A percentile compares a stretch with the other conserved stretches of the same genome.
phyloP scores from a whole-genome alignment of 2,113 vertebrate species.

The Elachura formosa region DNA sequence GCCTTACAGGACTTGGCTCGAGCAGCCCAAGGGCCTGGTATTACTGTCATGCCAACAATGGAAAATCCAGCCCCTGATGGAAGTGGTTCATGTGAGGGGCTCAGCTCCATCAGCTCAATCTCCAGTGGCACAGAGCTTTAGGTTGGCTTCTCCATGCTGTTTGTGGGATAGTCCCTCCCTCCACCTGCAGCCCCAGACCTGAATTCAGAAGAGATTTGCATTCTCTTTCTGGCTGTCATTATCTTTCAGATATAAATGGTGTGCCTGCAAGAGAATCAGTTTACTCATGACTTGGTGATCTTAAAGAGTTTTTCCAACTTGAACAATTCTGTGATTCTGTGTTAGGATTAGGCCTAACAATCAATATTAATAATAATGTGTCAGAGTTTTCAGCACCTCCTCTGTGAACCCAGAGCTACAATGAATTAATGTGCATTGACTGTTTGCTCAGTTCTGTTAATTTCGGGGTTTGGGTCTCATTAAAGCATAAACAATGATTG shows the following conservation, averaged over 20 bases:
- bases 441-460: background rate
- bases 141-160: background rate
- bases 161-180: background rate
- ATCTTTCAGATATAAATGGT: background rate
- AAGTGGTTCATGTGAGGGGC: background rate
- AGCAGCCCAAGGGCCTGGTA: background rate
- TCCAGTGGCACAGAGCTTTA: background rate
- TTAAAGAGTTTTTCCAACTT: background rate
- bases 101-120: background rate
- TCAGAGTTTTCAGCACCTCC: background rate
- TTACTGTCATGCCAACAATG: background rate
- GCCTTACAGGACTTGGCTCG: background rate
- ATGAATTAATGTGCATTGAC: background rate
- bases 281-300: background rate
- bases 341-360: background rate
- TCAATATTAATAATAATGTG: background rate
- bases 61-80: conserved; percentile 55
- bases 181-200: background rate
- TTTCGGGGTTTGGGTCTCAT: background rate
- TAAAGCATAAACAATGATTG: background rate
- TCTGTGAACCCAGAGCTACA: background rate
- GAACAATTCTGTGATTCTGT: background rate
- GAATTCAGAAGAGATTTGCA: background rate
- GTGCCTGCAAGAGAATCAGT: background rate
- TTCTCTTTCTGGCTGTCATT: background rate